phyloP scores from a whole-genome alignment of 2,113 vertebrate genomes.

The Pelusios castaneus region DNA sequence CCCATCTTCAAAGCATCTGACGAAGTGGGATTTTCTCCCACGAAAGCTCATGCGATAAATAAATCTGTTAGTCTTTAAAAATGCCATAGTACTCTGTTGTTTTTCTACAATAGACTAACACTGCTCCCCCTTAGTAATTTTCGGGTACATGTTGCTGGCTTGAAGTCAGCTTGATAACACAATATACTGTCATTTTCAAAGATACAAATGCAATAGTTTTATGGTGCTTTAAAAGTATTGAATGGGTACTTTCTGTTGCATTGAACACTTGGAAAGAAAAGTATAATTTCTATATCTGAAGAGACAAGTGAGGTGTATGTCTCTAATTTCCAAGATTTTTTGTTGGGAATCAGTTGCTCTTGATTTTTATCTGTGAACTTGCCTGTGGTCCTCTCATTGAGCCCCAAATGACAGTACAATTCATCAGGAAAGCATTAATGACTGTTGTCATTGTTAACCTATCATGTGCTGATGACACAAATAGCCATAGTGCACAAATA shows the following conservation, averaged over 20 bases:
- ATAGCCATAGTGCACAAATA: slow-evolving; percentile 38
- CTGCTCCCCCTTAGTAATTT: too few relatives aligned
- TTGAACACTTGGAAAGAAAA: background rate
- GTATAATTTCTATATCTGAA: background rate
- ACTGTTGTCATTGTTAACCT: slow-evolving; percentile 50
- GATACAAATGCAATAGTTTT: background rate
- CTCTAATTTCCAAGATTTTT: slow-evolving; percentile 56
- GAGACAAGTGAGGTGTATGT: slow-evolving; percentile 46
- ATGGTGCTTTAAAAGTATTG: background rate
- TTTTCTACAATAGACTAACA: too few relatives aligned
- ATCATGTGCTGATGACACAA: slow-evolving; percentile 38
- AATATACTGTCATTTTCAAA: slow-evolving; percentile 2
- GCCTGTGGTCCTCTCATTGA: slow-evolving; percentile 58
- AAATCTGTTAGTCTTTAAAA: too few relatives aligned
- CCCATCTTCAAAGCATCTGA: too few relatives aligned
- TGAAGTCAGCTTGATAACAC: background rate
- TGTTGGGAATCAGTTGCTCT: slow-evolving; percentile 55
- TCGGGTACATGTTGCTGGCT: background rate
- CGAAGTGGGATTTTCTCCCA: too few relatives aligned
- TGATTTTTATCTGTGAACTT: slow-evolving; percentile 62
- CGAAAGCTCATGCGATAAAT: too few relatives aligned
- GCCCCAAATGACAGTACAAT: slow-evolving; percentile 49
- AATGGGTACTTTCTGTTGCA: slow-evolving; percentile 37
- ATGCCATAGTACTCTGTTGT: too few relatives aligned
- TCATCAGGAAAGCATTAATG: slow-evolving; percentile 55